Evolutionary conservation across 2,888 invertebrate genomes (phyloP).

Genomic region (Drosophila formosana): DNA sequence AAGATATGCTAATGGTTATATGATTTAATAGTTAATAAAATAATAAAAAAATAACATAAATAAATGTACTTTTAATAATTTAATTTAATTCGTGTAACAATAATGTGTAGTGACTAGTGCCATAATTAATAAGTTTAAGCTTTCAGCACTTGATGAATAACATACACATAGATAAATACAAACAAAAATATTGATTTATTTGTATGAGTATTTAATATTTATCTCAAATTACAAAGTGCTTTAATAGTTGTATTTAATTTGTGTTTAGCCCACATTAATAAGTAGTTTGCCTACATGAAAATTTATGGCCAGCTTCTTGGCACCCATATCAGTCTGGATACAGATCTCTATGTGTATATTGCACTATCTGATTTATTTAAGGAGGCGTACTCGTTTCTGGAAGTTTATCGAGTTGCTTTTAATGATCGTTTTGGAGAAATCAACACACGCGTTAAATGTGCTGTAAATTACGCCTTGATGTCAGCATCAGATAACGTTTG

Average conservation of each 20-base stretch:
- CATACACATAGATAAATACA: not conserved
- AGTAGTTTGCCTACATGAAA: constrained; percentile 4
- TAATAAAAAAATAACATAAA: too few relatives aligned
- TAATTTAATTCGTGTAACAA: too few relatives aligned
- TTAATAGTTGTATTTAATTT: not conserved
- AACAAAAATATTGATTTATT: not conserved
- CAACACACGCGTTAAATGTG: constrained; percentile 13
- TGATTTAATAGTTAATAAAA: too few relatives aligned
- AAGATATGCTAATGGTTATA: too few relatives aligned
- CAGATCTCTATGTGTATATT: not conserved
- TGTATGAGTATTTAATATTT: not conserved
- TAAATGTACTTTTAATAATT: too few relatives aligned
- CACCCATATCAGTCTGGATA: not conserved
- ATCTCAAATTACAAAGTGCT: not conserved
- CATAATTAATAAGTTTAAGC: too few relatives aligned
- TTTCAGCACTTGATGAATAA: too few relatives aligned
- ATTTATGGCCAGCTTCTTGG: constrained; percentile 20
- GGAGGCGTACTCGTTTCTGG: not conserved
- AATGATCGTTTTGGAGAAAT: constrained; percentile 25
- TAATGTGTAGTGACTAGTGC: too few relatives aligned
- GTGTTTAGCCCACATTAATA: not conserved
- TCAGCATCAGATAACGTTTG: constrained; percentile 66
- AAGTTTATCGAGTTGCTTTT: constrained; percentile 5
- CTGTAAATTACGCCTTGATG: constrained; percentile 68
- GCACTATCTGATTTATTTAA: not conserved